phyloP scores from a whole-genome alignment of 2,797 vertebrate genomes.

The Spea hammondii region DNA sequence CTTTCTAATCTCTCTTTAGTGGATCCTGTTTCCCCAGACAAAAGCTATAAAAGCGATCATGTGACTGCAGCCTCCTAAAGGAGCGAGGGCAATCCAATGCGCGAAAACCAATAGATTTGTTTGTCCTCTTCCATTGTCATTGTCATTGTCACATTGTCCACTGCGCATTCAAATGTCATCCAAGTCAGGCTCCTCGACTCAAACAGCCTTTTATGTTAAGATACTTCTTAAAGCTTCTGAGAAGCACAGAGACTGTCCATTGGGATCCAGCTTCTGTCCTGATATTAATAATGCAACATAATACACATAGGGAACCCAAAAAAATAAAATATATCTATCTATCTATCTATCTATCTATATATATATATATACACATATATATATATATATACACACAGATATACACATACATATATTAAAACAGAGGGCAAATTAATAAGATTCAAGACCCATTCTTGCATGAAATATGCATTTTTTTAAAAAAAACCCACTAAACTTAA shows the following conservation, averaged over 20 bases:
- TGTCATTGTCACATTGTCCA: slow-evolving; percentile 69
- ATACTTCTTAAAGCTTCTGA: slow-evolving; percentile 65
- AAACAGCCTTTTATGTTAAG: slow-evolving; percentile 68
- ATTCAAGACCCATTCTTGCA: too few species aligned
- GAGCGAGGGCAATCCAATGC: slow-evolving; percentile 54
- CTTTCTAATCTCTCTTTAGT: slow-evolving; percentile 58
- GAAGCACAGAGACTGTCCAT: slow-evolving; percentile 68
- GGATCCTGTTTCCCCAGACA: slow-evolving; percentile 61
- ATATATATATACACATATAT: too few species aligned
- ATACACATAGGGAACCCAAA: slow-evolving; percentile 55
- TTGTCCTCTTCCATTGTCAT: slow-evolving; percentile 56
- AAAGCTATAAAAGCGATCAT: slow-evolving; percentile 57
- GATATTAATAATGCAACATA: slow-evolving; percentile 73
- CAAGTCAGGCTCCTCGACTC: slow-evolving; percentile 65
- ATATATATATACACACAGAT: too few species aligned
- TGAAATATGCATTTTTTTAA: too few species aligned
- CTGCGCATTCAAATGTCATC: slow-evolving; percentile 69
- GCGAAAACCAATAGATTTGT: slow-evolving; percentile 55
- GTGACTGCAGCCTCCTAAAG: slow-evolving; percentile 61
- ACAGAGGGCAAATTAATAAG: too few species aligned
- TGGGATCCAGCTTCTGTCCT: slow-evolving; percentile 64
- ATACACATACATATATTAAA: too few species aligned
- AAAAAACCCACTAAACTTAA: neutral
- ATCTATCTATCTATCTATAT: too few species aligned
- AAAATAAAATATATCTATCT: neutral